Evolutionary conservation across 2,888 invertebrate species (phyloP).

Genomic region (Lasioglossum figueresi): DNA sequence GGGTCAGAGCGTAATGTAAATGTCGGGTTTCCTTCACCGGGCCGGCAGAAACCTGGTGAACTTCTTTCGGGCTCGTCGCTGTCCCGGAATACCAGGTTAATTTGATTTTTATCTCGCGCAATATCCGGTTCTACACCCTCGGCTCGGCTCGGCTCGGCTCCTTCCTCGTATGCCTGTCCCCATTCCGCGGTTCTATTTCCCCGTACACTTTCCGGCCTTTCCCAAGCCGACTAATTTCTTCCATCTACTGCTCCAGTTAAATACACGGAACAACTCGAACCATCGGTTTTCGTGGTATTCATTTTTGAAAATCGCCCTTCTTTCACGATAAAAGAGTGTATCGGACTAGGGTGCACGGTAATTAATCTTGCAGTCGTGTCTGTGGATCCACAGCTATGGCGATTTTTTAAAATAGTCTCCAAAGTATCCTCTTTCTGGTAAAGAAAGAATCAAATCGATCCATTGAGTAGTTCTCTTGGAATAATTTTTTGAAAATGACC

Average conservation of each 20-base stretch:
- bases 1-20: conserved; percentile 41
- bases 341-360: not conserved
- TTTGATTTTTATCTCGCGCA: conserved; percentile 81
- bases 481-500: too few relatives aligned
- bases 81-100: conserved; percentile 75
- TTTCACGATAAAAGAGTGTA: conserved; percentile 12
- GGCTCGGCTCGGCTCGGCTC: conserved; percentile 20
- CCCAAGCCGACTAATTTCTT: conserved; percentile 22
- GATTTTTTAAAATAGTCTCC: not conserved
- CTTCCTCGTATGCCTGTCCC: conserved; percentile 10
- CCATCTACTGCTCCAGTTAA: not conserved
- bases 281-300: too few relatives aligned
- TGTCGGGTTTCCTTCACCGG: conserved; percentile 23
- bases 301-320: too few relatives aligned
- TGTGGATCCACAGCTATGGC: too few relatives aligned
- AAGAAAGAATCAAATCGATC: not conserved
- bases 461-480: not conserved
- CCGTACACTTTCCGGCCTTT: conserved; percentile 27
- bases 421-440: not conserved
- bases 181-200: conserved; percentile 29
- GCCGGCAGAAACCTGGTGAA: conserved; percentile 32
- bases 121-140: conserved; percentile 47
- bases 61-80: conserved; percentile 70
- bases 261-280: not conserved
- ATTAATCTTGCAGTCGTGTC: not conserved